A percentile compares a stretch with the other conserved stretches of the same genome.
Evolutionary conservation across 2,888 invertebrate genomes (phyloP).

Genomic region (Ophioninae sp.): DNA sequence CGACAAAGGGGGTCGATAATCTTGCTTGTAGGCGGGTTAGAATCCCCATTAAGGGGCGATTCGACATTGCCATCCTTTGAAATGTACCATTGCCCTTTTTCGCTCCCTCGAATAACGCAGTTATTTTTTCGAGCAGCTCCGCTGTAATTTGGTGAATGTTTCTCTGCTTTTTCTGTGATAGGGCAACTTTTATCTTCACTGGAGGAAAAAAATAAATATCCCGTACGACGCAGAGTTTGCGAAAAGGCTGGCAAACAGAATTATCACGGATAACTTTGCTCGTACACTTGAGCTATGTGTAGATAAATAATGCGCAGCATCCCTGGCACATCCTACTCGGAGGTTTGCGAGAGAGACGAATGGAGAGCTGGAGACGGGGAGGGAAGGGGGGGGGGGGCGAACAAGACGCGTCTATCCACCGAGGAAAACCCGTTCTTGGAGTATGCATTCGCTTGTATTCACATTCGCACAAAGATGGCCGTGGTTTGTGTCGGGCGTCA

Average conservation of each 20-base stretch:
- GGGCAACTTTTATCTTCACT: neutral
- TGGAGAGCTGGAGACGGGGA: constrained; percentile 32
- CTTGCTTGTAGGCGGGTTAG: constrained; percentile 28
- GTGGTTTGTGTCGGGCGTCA: constrained; percentile 63
- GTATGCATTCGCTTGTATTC: constrained; percentile 22
- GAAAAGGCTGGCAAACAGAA: constrained; percentile 35
- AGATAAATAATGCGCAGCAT: constrained; percentile 39
- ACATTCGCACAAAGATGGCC: constrained; percentile 60
- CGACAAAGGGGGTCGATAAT: constrained; percentile 37
- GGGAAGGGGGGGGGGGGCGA: constrained; percentile 21
- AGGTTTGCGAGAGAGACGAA: constrained; percentile 51
- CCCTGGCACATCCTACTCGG: constrained; percentile 36
- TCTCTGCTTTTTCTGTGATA: neutral
- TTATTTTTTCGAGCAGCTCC: neutral
- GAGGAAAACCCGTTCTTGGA: constrained; percentile 64
- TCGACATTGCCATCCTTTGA: neutral
- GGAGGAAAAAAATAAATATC: neutral
- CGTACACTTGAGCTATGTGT: neutral
- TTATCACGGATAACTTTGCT: constrained; percentile 24
- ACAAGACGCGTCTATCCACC: constrained; percentile 42
- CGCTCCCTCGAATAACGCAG: neutral
- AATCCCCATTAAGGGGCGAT: constrained; percentile 8
- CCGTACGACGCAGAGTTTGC: neutral
- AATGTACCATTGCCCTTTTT: neutral
- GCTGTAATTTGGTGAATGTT: neutral